phyloP scores from a whole-genome alignment of 2,888 invertebrate genomes.

The Lysandra bellargus region DNA sequence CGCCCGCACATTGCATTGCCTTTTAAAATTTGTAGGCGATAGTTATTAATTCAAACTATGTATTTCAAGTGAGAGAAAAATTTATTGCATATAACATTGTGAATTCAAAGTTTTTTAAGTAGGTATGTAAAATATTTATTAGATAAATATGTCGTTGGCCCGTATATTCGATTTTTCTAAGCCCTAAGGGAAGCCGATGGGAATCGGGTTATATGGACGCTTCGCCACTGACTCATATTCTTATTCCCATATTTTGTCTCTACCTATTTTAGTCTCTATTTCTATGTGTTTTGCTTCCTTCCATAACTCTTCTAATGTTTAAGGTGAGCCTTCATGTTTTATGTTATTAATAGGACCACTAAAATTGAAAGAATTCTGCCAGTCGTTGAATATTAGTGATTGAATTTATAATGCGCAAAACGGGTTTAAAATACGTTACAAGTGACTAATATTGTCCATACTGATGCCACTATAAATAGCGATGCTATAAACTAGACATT shows the following conservation, averaged over 20 bases:
- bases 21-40: no score
- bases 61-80: no score
- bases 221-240: not conserved
- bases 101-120: no score
- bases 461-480: constrained; percentile 19
- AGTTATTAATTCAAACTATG: no score
- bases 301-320: not conserved
- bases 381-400: not conserved
- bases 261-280: not conserved
- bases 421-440: constrained; percentile 18
- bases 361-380: not conserved
- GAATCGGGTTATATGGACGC: no score
- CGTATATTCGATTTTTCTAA: no score
- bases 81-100: no score
- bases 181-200: no score
- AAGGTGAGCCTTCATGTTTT: not conserved
- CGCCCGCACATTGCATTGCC: no score
- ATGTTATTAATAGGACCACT: not conserved
- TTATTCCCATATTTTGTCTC: not conserved
- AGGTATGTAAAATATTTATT: no score
- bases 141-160: no score
- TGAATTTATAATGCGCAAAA: constrained; percentile 22
- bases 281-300: not conserved
- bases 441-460: constrained; percentile 29
- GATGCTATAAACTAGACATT: constrained; percentile 25